These are phyloP conservation scores for human DNA, from an alignment of 2,113 vertebrate genomes.

Conservation along the genomic window DNA sequence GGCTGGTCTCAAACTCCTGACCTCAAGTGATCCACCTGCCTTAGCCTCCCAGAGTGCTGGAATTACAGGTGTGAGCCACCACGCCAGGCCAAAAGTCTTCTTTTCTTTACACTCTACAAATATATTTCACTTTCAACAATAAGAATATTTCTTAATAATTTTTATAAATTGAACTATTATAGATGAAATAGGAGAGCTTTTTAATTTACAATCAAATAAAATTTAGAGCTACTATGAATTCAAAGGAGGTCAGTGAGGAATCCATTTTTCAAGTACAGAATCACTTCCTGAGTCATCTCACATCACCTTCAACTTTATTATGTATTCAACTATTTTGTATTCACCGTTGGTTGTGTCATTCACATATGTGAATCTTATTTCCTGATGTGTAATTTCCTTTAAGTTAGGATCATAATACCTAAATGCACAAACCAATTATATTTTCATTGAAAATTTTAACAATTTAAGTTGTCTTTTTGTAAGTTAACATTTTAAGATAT, in stretches of 20 bases:
- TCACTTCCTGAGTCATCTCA: neutral
- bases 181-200: neutral
- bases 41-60: no score
- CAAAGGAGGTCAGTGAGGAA: neutral
- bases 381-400: neutral
- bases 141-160: neutral
- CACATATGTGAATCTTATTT: neutral
- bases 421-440: neutral
- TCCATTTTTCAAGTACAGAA: neutral
- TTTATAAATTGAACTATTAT: neutral
- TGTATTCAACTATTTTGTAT: neutral
- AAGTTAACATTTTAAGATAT: neutral
- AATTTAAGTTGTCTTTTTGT: neutral
- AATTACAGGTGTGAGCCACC: no score
- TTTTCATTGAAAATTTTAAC: neutral
- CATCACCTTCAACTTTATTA: neutral
- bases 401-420: neutral
- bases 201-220: conserved; percentile 16
- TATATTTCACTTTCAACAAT: neutral
- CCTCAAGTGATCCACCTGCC: no score
- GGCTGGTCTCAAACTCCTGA: no score
- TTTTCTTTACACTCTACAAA: neutral
- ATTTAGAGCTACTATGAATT: neutral
- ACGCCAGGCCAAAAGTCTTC: neutral
- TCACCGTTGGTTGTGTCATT: neutral